Evolutionary conservation across 1,140 invertebrate species (phyloP).

Genomic region (Solenopsis invicta): DNA sequence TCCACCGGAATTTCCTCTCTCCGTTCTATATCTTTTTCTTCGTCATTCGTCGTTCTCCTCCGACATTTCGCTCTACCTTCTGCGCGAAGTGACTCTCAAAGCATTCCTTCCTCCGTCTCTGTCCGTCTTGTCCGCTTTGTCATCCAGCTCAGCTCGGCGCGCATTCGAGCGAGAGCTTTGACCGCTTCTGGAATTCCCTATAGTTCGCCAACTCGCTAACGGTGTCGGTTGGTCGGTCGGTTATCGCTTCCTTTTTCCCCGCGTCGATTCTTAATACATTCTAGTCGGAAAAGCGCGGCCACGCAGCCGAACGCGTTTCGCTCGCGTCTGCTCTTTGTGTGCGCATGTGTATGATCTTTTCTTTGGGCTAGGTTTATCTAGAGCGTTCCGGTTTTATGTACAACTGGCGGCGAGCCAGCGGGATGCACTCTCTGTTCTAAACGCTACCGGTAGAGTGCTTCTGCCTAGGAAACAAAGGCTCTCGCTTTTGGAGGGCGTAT

Average conservation of each 20-base stretch:
- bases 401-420: constrained; percentile 58
- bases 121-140: constrained; percentile 55
- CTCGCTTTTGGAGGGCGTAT: constrained; percentile 1
- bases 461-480: constrained; percentile 29
- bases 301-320: constrained; percentile 25
- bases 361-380: constrained; percentile 64
- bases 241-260: constrained; percentile 19
- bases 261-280: constrained; percentile 65
- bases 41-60: not conserved
- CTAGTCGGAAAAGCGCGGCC: constrained; percentile 52
- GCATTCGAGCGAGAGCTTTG: constrained; percentile 69
- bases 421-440: constrained; percentile 41
- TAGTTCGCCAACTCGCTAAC: constrained; percentile 42
- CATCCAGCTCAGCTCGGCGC: constrained; percentile 36
- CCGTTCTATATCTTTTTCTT: constrained; percentile 16
- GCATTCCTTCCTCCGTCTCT: constrained; percentile 58
- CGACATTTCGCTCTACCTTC: constrained; percentile 33
- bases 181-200: constrained; percentile 48
- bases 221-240: constrained; percentile 37
- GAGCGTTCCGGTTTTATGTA: constrained; percentile 41
- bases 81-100: constrained; percentile 61
- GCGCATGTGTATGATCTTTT: constrained; percentile 54
- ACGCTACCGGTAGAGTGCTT: constrained; percentile 14
- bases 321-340: constrained; percentile 53
- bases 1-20: constrained; percentile 29